phyloP scores from a whole-genome alignment of 2,113 vertebrate genomes.

The Amphiprion ocellaris region DNA sequence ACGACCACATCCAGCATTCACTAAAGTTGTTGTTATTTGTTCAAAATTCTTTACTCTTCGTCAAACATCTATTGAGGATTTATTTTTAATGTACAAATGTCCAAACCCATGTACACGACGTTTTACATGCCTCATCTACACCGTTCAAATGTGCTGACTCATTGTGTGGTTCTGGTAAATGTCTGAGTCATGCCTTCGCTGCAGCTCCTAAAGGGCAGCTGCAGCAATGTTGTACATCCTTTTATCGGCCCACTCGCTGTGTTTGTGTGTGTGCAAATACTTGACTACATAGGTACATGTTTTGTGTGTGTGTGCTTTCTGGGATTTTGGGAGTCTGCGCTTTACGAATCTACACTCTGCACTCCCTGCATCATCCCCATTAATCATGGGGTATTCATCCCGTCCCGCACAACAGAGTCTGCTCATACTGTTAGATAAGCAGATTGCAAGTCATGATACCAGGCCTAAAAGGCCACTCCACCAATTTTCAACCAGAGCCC shows the following conservation, averaged over 20 bases:
- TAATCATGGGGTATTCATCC: conserved; percentile 15
- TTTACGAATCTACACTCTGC: conserved; percentile 22
- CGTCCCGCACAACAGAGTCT: not conserved
- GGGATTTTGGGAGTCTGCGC: not conserved
- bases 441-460: conserved; percentile 23
- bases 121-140: not conserved
- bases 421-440: conserved; percentile 21
- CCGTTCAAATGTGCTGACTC: conserved; percentile 53
- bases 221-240: conserved; percentile 44
- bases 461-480: conserved; percentile 9
- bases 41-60: not conserved
- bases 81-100: not conserved
- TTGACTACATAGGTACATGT: conserved; percentile 27
- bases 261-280: conserved; percentile 1
- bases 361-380: conserved; percentile 17
- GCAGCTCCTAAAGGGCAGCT: conserved; percentile 47
- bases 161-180: conserved; percentile 48
- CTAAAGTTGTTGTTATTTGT: not conserved
- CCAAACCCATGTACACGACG: not conserved
- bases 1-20: not conserved
- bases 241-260: conserved; percentile 37
- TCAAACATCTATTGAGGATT: not conserved
- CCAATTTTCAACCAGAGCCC: not conserved
- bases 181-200: conserved; percentile 62
- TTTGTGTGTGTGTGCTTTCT: conserved; percentile 12